Evolutionary conservation across 2,888 invertebrate species (phyloP), one percentile per base, ranked within the genome.

Genomic region (Argynnis bischoffii): DNA sequence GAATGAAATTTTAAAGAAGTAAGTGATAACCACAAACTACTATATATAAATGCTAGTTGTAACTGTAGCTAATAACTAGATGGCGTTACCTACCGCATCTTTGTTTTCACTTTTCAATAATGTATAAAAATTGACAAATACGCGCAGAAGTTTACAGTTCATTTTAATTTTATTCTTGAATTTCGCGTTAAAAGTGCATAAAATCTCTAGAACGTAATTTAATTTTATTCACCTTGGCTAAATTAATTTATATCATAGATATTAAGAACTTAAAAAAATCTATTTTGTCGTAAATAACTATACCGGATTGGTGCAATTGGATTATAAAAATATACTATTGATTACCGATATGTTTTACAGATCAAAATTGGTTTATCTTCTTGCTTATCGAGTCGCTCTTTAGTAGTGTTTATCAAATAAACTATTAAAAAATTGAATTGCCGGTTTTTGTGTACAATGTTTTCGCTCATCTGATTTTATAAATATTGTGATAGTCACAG

Each of bases 91-190:
- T 18, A 60, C 4, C 51, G 14, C 6, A 35, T 18, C 56, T 18
- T 59, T 63, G 55, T 63, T 63, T 64, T 71, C 64, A 41, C 41
- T 35, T 53, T 14, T 15, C 21, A 21, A 63, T 54, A 46, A 54
- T 54, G 60, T 60, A 57, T 53, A 69, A 65, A 64, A 69, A 69
- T 53, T 71, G 66, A 63, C 66, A 63, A 66, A 67, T 67, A 64
- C 56, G 71, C 66, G 69, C 54, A 71, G 69, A 57, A 66, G 64
- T 63, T 54, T 46, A 64, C 13, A 57, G 55, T 50, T 69, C 59
- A 35, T 64, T 51, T 60, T 50, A 51, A 63, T 47, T 60, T 61
- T 54, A 55, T 26, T 61, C 55, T 61, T 61, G 31, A 16, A 46
- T 64, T 71, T 50, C 53, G 41, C 48, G 15, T 55, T 31, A 51